Evolutionary conservation across 2,113 vertebrate species (phyloP), one percentile per base, ranked within the genome.

Genomic region (Brachionichthys hirsutus): DNA sequence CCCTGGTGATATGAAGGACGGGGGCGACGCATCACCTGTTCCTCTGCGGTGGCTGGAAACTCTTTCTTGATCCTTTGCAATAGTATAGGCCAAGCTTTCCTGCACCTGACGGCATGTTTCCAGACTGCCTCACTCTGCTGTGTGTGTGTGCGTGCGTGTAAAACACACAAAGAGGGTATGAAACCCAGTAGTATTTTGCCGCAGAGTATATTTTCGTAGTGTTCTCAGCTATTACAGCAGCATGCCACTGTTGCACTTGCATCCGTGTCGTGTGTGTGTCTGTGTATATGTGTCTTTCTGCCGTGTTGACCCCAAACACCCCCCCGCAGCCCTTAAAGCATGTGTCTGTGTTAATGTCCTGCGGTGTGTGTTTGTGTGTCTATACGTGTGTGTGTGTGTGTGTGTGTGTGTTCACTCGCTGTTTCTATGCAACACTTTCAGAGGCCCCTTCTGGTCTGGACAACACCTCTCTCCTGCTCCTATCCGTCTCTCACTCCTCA

Each of bases 401-500:
- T 67, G 58, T 55, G 70, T 58, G 64, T 76, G 69, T 77, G 78
- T 86, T 64, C 63, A 24, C 77, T 77, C 71, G 74, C 82, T 80
- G 88, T 90, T 86, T 80, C 87, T 87, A 85, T 82, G 85, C 78
- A 78, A 85, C 85, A 87, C 83, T 76, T 78, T 85, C 65, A 67
- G 83, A 86, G 88, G 85, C 86, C 86, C 84, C 84, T 89, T 85
- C 84, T 86, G 80, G 80, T 80, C 80, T 81, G 77, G 70, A 88
- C 81, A 87, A 87, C 89, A 90, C 85, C 87, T 89, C 84, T 83
- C 85, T 55, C 78, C 73, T 79, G 80, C 83, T 82, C 74, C 86
- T 76, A 81, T 86, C 77, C 83, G 54, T 85, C 81, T 82, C 91
- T 90, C 89, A 90, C 82, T 89, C 87, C 89, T 89, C 87, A 89